Evolutionary conservation across 1,140 invertebrate genomes (phyloP).

Genomic region (Brachystomella parvula): DNA sequence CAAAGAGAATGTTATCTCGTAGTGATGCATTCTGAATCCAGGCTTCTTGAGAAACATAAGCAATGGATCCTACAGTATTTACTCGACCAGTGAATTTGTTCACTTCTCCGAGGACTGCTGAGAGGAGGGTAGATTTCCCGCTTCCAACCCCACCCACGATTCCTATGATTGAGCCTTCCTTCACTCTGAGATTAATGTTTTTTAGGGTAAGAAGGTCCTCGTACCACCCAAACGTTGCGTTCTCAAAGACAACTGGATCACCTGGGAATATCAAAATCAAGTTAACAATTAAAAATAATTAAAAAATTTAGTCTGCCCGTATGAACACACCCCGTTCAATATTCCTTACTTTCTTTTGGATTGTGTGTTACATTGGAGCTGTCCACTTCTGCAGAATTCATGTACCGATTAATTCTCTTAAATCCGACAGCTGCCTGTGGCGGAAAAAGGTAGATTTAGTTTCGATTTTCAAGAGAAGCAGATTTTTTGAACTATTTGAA

Average conservation of each 20-base stretch:
- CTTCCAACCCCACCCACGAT: conserved; percentile 50
- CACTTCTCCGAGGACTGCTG: conserved; percentile 50
- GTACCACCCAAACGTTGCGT: conserved; percentile 65
- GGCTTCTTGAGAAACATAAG: conserved; percentile 50
- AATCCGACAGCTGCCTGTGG: conserved; percentile 41
- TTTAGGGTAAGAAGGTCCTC: conserved; percentile 40
- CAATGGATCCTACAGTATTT: conserved; percentile 41
- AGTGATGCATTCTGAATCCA: conserved; percentile 51
- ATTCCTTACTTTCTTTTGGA: conserved; percentile 18
- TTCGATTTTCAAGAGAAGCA: neutral
- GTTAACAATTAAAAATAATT: too few species aligned
- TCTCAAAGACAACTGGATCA: conserved; percentile 62
- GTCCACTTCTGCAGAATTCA: conserved; percentile 42
- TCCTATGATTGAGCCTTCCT: conserved; percentile 40
- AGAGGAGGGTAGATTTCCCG: conserved; percentile 52
- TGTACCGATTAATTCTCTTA: conserved; percentile 42
- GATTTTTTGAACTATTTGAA: neutral
- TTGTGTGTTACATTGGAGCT: conserved; percentile 38
- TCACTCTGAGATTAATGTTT: conserved; percentile 39
- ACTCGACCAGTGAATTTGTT: conserved; percentile 43
- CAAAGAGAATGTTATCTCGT: conserved; percentile 50
- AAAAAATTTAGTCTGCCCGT: neutral
- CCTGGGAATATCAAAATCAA: too few species aligned
- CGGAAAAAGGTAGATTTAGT: neutral
- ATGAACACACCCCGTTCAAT: neutral